Evolutionary conservation across 2,888 invertebrate genomes (phyloP).

Genomic region (Andricus quercusramuli): DNA sequence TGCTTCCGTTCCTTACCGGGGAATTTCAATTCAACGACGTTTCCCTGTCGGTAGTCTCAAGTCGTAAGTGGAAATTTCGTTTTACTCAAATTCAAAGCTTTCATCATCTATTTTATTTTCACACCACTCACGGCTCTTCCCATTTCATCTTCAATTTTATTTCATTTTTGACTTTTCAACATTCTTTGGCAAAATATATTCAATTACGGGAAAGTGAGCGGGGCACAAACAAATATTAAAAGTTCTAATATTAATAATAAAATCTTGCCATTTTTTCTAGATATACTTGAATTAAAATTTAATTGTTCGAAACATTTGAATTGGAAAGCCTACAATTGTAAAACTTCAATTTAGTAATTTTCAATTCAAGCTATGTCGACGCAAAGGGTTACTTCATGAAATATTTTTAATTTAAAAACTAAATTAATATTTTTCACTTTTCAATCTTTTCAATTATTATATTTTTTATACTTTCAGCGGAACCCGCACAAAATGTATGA

Average conservation of each 20-base stretch:
- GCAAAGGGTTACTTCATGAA: too few species aligned
- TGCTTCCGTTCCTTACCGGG: slow-evolving; percentile 53
- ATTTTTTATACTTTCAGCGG: too few species aligned
- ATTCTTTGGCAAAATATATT: neutral
- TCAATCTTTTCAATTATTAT: too few species aligned
- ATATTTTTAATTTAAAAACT: too few species aligned
- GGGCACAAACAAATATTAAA: neutral
- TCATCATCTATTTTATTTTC: slow-evolving; percentile 24
- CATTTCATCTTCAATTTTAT: neutral
- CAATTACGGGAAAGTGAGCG: neutral
- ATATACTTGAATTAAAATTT: neutral
- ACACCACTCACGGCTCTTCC: neutral
- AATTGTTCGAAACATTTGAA: too few species aligned
- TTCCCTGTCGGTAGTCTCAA: slow-evolving; percentile 41
- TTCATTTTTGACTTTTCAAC: neutral
- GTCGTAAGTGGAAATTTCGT: slow-evolving; percentile 43
- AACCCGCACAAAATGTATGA: too few species aligned
- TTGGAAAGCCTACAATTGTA: too few species aligned
- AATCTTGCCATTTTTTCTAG: neutral
- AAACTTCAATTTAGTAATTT: too few species aligned
- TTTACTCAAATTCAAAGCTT: slow-evolving; percentile 32
- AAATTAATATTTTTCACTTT: too few species aligned
- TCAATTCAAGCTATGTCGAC: too few species aligned
- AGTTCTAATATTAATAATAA: neutral
- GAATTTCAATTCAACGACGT: slow-evolving; percentile 54